A percentile compares a stretch with the other conserved stretches of the same genome.
Evolutionary conservation across 2,113 vertebrate species (phyloP).

Genomic region (Prionailurus bengalensis): DNA sequence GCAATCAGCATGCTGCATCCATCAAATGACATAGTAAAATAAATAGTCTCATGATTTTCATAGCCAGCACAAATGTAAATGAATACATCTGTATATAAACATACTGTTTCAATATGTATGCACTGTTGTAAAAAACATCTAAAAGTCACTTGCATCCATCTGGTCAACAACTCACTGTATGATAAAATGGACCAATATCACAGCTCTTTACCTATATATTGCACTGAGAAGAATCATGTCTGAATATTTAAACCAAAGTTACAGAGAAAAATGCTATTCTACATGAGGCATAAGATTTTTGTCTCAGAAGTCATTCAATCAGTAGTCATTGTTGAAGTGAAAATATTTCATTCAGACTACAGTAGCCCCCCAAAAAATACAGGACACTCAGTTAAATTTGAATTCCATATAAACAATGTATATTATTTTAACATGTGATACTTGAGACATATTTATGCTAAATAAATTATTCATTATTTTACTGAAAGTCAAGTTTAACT

Average conservation of each 20-base stretch:
- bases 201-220: background rate
- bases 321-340: background rate
- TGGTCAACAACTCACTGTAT: background rate
- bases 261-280: background rate
- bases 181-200: background rate
- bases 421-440: background rate
- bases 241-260: background rate
- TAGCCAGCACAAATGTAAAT: background rate
- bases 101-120: background rate
- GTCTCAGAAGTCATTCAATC: background rate
- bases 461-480: background rate
- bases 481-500: background rate
- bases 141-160: background rate
- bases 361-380: background rate
- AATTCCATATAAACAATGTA: background rate
- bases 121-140: background rate
- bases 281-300: background rate
- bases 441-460: background rate
- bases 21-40: slow-evolving; percentile 53
- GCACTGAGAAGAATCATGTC: background rate
- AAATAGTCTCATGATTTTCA: background rate
- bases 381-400: background rate
- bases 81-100: background rate
- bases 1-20: background rate
- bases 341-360: background rate